These are phyloP conservation scores for Ceuthmochares aereus DNA, from an alignment of 2,113 vertebrate species.

Conservation along the genomic window DNA sequence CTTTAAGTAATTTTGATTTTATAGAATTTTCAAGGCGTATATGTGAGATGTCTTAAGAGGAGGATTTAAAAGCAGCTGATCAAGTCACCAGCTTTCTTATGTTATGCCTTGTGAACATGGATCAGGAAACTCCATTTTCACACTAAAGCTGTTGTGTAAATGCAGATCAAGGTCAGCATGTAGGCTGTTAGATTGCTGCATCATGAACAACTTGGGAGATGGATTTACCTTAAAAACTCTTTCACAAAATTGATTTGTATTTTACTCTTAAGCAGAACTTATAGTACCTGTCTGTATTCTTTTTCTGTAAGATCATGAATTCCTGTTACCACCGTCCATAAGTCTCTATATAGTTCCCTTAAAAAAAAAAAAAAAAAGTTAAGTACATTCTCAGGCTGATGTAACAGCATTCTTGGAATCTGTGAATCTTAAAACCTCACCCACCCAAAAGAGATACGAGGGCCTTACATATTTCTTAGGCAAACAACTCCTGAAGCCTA, in stretches of 20 bases:
- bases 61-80: not conserved
- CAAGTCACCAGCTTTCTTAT: not conserved
- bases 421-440: not conserved
- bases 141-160: not conserved
- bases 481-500: not conserved
- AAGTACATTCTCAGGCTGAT: not conserved
- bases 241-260: not conserved
- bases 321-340: slow-evolving; percentile 41
- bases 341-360: slow-evolving; percentile 10
- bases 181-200: not conserved
- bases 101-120: not conserved
- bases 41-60: not conserved
- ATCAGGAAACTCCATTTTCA: not conserved
- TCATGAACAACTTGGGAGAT: not conserved
- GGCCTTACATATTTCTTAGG: not conserved
- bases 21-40: not conserved
- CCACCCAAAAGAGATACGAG: not conserved
- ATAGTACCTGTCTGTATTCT: slow-evolving; percentile 51
- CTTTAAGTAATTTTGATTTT: not conserved
- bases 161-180: not conserved
- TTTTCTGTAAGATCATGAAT: slow-evolving; percentile 37
- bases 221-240: not conserved
- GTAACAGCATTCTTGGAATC: not conserved
- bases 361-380: not conserved
- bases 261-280: not conserved